A percentile compares a stretch with the other conserved stretches of the same genome.
phyloP scores from a whole-genome alignment of 1,140 invertebrate genomes.

The Neoseiulus cucumeris region DNA sequence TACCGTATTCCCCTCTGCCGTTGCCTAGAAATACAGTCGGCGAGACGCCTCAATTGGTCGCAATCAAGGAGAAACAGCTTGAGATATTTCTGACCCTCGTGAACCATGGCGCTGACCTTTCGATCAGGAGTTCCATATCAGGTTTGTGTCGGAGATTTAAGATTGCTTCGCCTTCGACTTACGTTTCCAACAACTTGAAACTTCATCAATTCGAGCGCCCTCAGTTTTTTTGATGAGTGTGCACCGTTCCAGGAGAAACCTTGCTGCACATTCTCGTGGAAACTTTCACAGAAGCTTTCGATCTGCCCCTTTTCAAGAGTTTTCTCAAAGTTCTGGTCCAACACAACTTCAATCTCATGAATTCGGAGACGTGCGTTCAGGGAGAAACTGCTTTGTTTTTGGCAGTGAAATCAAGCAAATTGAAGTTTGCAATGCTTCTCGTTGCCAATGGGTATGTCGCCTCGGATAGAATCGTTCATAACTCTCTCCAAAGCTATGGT shows the following conservation, averaged over 20 bases:
- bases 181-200: not conserved
- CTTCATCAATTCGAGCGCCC: not conserved
- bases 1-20: not conserved
- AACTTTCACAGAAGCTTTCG: not conserved
- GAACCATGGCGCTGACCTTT: not conserved
- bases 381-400: not conserved
- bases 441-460: not conserved
- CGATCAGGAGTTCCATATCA: not conserved
- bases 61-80: not conserved
- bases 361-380: not conserved
- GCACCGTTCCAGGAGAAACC: not conserved
- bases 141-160: not conserved
- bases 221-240: not conserved
- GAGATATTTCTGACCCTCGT: not conserved
- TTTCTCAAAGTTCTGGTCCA: not conserved
- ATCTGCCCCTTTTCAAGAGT: not conserved
- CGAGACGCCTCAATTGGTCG: not conserved
- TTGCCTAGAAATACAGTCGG: not conserved
- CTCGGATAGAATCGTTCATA: too few relatives aligned
- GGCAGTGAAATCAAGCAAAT: not conserved
- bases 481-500: not conserved
- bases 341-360: not conserved
- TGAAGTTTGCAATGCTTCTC: not conserved
- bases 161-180: not conserved
- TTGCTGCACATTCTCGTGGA: not conserved